Base-by-base conservation (phyloP, 2,888 invertebrate species). In the Drosophila cyrtoloma region DNA sequence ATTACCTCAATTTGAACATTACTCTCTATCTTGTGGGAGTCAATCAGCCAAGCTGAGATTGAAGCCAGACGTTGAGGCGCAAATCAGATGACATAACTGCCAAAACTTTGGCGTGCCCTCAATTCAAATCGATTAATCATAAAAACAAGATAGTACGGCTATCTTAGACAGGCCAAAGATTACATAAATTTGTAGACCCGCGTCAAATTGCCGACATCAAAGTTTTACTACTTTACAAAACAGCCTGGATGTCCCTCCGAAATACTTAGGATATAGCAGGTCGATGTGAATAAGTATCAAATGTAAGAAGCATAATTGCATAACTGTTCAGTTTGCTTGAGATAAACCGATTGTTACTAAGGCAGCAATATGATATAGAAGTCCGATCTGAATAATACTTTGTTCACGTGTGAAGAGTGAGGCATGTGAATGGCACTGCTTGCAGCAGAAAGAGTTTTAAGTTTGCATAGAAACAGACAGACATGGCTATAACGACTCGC, bases 1-100 rank as follows among this genome's bases (percentile, higher is more conserved):
- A 89, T 89, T 86, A 81, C 81, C 66, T 56, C 71, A 84, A 84
- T 84, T 86, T 68, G 52, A 65, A 26, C 50, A 56, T 63, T 70
- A 39, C 39, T 55, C 65, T 37, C 52, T 28, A 66, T 77, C 63
- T 81, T 86, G 84, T 86, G 81, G 86, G 76, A 77, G 84, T 89
- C 78, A 84, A 89, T 81, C 77, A 79, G 50, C 44, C 71, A 71
- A 39, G 42, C 56, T 69, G 47, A 63, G 65, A 75, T 75, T 69
- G 60, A 32, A 39, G 69, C 73, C 73, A 66, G 55, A 55, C 32
- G 32, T 32, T 30, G 28, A 12, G 22, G n/a, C 67, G 68, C 68
- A 79, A 60, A 71, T 57, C 51, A 42, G 26, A 71, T 76, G 81
- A 55, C 60, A 62, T 65, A 72, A 77, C 47, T 28, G 47, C 39